Percentiles rank a stretch among this genome's conserved stretches.
Evolutionary conservation across 1,140 invertebrate genomes (phyloP).

Genomic region (Drosophila azteca): DNA sequence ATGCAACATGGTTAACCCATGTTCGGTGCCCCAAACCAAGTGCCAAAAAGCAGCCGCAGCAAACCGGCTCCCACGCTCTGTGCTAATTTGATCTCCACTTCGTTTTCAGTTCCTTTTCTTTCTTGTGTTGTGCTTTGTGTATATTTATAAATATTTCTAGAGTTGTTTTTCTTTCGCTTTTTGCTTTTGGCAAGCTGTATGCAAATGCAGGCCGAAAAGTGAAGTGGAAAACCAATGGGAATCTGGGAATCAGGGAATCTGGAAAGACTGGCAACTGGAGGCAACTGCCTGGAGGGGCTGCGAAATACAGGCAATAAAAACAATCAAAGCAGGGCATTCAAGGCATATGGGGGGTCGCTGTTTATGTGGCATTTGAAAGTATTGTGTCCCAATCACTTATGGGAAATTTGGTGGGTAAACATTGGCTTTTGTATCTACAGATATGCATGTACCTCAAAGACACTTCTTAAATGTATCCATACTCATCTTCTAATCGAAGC

Average conservation of each 20-base stretch:
- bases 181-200: conserved; percentile 52
- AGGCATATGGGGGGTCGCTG: too few species aligned
- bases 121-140: conserved; percentile 44
- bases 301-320: too few species aligned
- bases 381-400: too few species aligned
- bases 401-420: too few species aligned
- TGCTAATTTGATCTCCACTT: conserved; percentile 81
- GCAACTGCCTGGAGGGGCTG: too few species aligned
- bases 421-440: too few species aligned
- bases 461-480: too few species aligned
- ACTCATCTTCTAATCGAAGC: too few species aligned
- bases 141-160: conserved; percentile 77
- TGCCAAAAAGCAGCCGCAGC: conserved; percentile 26
- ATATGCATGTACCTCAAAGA: too few species aligned
- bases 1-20: conserved; percentile 53
- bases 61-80: conserved; percentile 80
- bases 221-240: conserved; percentile 40
- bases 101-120: conserved; percentile 36
- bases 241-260: background rate
- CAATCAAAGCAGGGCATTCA: too few species aligned
- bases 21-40: conserved; percentile 23
- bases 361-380: too few species aligned
- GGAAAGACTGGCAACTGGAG: conserved; percentile 8
- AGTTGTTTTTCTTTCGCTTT: conserved; percentile 28
- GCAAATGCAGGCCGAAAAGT: conserved; percentile 63